Conservation (phyloP, 2,797 vertebrate genomes). For the Anomalospiza imberbis region DNA sequence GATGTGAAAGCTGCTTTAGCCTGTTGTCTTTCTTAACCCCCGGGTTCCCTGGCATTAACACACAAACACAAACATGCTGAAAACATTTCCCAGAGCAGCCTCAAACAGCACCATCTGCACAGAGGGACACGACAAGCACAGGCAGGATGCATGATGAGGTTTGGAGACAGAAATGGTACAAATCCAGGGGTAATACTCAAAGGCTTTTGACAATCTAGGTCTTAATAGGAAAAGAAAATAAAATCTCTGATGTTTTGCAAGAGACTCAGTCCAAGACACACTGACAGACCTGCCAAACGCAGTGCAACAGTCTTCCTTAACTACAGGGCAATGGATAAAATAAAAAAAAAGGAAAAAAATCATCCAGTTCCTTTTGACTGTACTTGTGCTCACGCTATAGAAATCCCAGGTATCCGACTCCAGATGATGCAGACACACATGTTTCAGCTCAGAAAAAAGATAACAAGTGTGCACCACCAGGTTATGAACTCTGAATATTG, state of each 20-base stretch:
- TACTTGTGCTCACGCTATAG: neutral
- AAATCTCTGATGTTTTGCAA: neutral
- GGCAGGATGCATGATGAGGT: neutral
- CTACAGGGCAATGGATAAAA: neutral
- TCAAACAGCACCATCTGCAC: neutral
- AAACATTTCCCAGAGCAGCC: neutral
- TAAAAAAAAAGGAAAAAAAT: fast-evolving
- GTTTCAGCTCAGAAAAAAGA: neutral
- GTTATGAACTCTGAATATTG: neutral
- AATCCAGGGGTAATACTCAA: neutral
- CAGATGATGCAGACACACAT: neutral
- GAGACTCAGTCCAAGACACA: neutral
- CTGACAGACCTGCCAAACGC: neutral
- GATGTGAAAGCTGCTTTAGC: neutral
- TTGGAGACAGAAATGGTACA: neutral
- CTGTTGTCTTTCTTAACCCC: neutral
- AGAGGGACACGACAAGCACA: neutral
- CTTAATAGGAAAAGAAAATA: neutral
- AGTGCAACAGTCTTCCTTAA: neutral
- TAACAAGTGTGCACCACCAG: neutral
- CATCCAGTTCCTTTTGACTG: neutral
- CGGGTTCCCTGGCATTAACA: neutral
- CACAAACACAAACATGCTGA: neutral
- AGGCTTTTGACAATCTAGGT: neutral
- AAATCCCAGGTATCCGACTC: neutral